Base-by-base conservation (phyloP, 1,140 invertebrate species). In the Bombus confusus region DNA sequence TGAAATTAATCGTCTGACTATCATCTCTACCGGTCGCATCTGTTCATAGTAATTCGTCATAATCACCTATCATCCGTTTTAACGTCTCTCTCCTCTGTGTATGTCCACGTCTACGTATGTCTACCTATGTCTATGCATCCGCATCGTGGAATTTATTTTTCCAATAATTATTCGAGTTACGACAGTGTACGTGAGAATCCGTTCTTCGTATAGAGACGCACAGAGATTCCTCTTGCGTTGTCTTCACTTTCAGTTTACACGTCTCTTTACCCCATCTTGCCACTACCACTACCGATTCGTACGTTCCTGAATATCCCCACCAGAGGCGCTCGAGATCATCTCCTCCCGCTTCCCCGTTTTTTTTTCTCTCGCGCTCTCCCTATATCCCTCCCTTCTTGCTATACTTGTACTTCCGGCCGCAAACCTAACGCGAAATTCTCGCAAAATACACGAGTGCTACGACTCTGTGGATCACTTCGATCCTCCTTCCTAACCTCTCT, bases 341-440 rank as follows among this genome's bases (percentile, higher is more conserved):
- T 75, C 85, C 89, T 86, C 86, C 69, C 89, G 76, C 90, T 92
- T 94, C 92, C 91, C 90, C n/a, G 57, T 41, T 91, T 91, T 92
- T 91, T 92, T 91, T 93, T 62, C 87, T 89, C 86, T 84, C 80
- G 79, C 89, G 83, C 75, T 73, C 86, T 64, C 79, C 86, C 66
- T 75, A 82, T 93, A 90, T 91, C 89, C 92, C 91, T 92, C 89
- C 47, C 77, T 80, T 80, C 80, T 86, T 84, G 88, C 90, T 93
- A 92, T 93, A 92, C 92, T 92, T 92, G 91, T 93, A 93, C 92
- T 93, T 93, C 92, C 92, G 92, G 91, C 83, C 92, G 91, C 88
- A 82, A 87, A 73, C 80, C 86, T 89, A 92, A 87, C 86, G 91
- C 91, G 87, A 93, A 93, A 90, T 93, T 92, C 91, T 92, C 87